phyloP scores from a whole-genome alignment of 2,888 invertebrate genomes.

The Drosophila multiciliata region DNA sequence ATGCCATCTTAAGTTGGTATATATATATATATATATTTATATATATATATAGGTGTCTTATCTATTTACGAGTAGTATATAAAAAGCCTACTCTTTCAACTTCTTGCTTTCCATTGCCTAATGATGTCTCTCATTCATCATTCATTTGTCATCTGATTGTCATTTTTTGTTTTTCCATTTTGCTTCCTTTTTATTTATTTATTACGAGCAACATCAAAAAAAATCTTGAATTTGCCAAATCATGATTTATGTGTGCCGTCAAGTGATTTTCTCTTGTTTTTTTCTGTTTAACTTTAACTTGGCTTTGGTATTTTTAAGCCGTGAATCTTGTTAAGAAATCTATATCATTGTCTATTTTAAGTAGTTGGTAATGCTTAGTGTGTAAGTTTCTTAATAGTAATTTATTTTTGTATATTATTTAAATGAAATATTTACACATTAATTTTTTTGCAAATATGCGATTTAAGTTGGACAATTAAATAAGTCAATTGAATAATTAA shows the following conservation, averaged over 20 bases:
- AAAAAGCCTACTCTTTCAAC: constrained; percentile 29
- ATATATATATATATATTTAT: not conserved
- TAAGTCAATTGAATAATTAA: not conserved
- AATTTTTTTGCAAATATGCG: constrained; percentile 29
- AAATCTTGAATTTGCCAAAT: constrained; percentile 22
- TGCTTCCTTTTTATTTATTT: constrained; percentile 22
- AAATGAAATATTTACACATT: constrained; percentile 13
- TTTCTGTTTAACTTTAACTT: not conserved
- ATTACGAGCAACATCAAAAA: constrained; percentile 20
- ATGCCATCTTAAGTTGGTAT: constrained; percentile 35
- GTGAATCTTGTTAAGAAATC: constrained; percentile 7
- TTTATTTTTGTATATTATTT: constrained; percentile 13
- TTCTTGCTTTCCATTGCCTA: constrained; percentile 36
- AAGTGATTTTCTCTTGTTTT: constrained; percentile 24
- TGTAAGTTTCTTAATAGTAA: constrained; percentile 34
- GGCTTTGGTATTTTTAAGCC: constrained; percentile 45
- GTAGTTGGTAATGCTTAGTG: constrained; percentile 12
- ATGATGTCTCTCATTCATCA: constrained; percentile 52
- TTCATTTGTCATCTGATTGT: constrained; percentile 48
- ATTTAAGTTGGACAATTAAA: constrained; percentile 7
- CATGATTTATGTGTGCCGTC: constrained; percentile 37
- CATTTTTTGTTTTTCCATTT: constrained; percentile 19
- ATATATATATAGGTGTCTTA: constrained; percentile 15
- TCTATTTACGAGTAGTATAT: constrained; percentile 14
- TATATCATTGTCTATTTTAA: constrained; percentile 8